A percentile compares a stretch with the other conserved stretches of the same genome.
Conservation (phyloP, 2,797 vertebrate species). For the Pseudopleuronectes americanus region DNA sequence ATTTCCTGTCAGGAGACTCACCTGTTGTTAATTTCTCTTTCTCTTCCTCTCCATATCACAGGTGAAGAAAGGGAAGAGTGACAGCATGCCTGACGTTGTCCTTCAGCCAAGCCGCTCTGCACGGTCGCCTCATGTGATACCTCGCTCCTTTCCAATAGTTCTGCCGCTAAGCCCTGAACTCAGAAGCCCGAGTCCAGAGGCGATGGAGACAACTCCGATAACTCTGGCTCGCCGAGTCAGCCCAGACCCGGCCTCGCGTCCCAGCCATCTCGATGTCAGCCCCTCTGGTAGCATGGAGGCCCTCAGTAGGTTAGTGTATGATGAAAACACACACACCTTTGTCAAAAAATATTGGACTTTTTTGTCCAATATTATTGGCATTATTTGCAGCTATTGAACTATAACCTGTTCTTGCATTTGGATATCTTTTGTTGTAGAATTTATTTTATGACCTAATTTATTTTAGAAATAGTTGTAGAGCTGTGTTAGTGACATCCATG, state of each 20-base stretch:
- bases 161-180: slow-evolving; percentile 53
- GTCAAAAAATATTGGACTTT: neutral
- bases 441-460: neutral
- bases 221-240: slow-evolving; percentile 10
- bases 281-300: slow-evolving; percentile 66
- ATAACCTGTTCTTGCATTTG: neutral
- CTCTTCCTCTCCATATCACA: slow-evolving; percentile 51
- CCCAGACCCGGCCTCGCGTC: neutral
- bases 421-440: neutral
- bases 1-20: slow-evolving; percentile 52
- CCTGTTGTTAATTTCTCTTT: slow-evolving; percentile 12
- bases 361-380: too few species aligned
- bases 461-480: neutral
- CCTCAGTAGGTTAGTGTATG: slow-evolving; percentile 84
- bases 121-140: slow-evolving; percentile 62
- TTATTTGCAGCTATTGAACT: neutral
- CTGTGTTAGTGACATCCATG: neutral
- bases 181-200: slow-evolving; percentile 62
- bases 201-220: slow-evolving; percentile 71
- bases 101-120: slow-evolving; percentile 72
- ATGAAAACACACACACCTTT: slow-evolving; percentile 3
- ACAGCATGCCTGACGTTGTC: slow-evolving; percentile 49
- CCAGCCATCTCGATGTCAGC: slow-evolving; percentile 37
- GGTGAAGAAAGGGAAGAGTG: slow-evolving; percentile 78
- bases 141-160: slow-evolving; percentile 66